Evolutionary conservation across 1,140 invertebrate species (phyloP), one percentile per base, ranked within the genome.

Genomic region (Drosophila ercepeae): DNA sequence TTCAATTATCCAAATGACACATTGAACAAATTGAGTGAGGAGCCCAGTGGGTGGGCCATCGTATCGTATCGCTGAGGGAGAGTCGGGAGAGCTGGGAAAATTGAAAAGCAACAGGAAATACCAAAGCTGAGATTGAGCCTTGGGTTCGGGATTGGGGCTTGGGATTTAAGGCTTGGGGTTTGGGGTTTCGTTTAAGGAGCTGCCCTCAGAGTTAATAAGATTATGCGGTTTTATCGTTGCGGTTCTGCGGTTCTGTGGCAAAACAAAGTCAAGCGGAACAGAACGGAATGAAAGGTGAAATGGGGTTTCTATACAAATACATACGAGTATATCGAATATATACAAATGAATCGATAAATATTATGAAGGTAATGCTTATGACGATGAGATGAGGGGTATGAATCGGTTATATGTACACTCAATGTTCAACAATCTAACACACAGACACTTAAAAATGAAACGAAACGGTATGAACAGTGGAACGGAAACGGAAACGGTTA

Each of bases 1-100:
- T 73, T 73, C 69, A 73, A 73, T 73, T 73, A 73, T 73, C 69
- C 57, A 73, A 73, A 73, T 73, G 69, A 73, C 69, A 73, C 69
- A 73, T 73, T 61, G 68, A 73, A 73, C 44, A 73, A 73, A 73
- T 73, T 53, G 69, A 63, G 49, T 41, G 44, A 54, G 50, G 27
- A 45, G 39, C 14, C 39, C 44, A 45, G 32, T 32, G 13, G 29
- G 45, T 34, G 21, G n/a, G n/a, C n/a, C n/a, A n/a, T n/a, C n/a
- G n/a, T n/a, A n/a, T n/a, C n/a, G 32, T 13, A 6, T 45, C 5
- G 25, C 7, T 11, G 14, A 23, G 7, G 8, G 49, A 6, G 45
- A 21, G 19, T n/a, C 32, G 42, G 50, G n/a, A n/a, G 4, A 13
- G 1, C n/a, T 36, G 41, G 32, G 32, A 41, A 9, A n/a, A 13